These are phyloP conservation scores for Caenorhabditis uteleia DNA, from an alignment of 2,888 invertebrate species.

Conservation along the genomic window DNA sequence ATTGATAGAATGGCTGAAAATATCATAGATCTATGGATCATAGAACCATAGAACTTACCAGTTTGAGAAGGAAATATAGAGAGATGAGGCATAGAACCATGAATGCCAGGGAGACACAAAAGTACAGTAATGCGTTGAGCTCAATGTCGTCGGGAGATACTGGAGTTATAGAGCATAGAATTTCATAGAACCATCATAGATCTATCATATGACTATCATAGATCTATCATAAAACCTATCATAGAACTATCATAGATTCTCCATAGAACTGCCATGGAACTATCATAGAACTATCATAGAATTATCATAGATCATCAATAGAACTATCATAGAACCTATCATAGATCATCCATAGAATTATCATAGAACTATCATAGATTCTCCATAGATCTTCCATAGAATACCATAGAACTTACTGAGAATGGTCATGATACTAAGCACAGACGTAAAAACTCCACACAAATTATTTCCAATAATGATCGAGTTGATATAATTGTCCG, in stretches of 20 bases:
- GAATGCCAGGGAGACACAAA: conserved; percentile 89
- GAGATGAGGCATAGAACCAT: conserved; percentile 91
- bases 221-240: background rate
- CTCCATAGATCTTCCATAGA: too few relatives aligned
- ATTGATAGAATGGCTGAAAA: conserved; percentile 49
- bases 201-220: background rate
- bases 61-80: conserved; percentile 89
- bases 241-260: background rate
- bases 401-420: conserved; percentile 56
- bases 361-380: too few relatives aligned
- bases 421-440: conserved; percentile 65
- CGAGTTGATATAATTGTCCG: conserved; percentile 83
- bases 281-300: too few relatives aligned
- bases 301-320: too few relatives aligned
- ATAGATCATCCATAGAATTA: too few relatives aligned
- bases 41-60: conserved; percentile 74
- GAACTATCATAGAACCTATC: too few relatives aligned
- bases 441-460: conserved; percentile 68
- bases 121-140: conserved; percentile 90
- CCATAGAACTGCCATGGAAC: too few relatives aligned
- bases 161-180: conserved; percentile 11
- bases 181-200: background rate
- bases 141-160: conserved; percentile 53
- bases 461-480: conserved; percentile 78
- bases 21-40: background rate